Evolutionary conservation across 1,140 invertebrate species (phyloP), one percentile per base, ranked within the genome.

Genomic region (Cydia pomonella): DNA sequence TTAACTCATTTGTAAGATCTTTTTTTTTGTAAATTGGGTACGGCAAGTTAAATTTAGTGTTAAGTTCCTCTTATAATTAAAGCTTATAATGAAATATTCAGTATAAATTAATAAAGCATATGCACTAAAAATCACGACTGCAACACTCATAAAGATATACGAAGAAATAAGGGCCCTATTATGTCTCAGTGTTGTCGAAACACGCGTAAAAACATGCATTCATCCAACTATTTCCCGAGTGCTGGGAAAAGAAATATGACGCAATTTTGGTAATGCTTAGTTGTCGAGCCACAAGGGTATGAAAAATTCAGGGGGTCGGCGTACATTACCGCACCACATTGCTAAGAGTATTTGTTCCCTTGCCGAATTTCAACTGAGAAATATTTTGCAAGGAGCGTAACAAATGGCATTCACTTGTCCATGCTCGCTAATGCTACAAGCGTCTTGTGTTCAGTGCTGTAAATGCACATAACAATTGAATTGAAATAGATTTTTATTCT

Each of bases 241-340:
- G 87, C 85, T 87, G 82, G 79, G 86, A 87, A 87, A 90, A 92
- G 89, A 92, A 92, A 92, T 92, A 92, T 92, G 89, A 92, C 86
- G 91, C 90, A 92, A 92, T 92, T 92, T 91, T 84, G 86, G 89
- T 92, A 92, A 92, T 92, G 91, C 86, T 89, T 87, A 91, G 89
- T 91, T 92, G 89, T 89, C 88, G 85, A 86, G 88, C 87, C 89
- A 89, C 89, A 84, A 87, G 90, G 89, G 89, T 92, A 92, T 92
- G 90, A 92, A 92, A 92, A 92, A 92, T 92, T 92, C 88, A 92
- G 87, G 90, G 87, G 86, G 89, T 87, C 80, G 84, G 79, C 87
- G 85, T 82, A 88, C 88, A 91, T 91, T 90, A 88, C 89, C 78
- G 84, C 84, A 85, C 79, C 84, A 87, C 87, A 87, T 91, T 89